These are phyloP conservation scores for Champsocephalus esox DNA, from an alignment of 2,797 vertebrate genomes.

Conservation along the genomic window DNA sequence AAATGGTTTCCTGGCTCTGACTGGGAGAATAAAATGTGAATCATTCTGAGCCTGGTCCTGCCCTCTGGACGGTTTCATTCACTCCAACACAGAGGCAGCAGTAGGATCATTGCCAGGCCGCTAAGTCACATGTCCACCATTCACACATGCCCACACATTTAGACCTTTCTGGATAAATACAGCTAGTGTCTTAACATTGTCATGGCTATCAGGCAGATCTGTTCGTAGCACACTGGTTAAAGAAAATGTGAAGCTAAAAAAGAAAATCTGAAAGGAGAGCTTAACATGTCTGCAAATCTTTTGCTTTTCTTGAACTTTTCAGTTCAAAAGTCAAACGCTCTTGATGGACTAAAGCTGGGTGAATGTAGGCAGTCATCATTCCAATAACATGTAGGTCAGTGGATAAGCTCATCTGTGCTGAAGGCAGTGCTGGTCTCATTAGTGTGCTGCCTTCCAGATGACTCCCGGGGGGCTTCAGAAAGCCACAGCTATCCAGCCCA, in stretches of 20 bases:
- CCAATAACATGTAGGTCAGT: slow-evolving; percentile 76
- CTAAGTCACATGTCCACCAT: slow-evolving; percentile 63
- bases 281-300: slow-evolving; percentile 63
- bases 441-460: slow-evolving; percentile 64
- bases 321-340: slow-evolving; percentile 52
- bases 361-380: slow-evolving; percentile 56
- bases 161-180: slow-evolving; percentile 47
- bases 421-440: slow-evolving; percentile 62
- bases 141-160: slow-evolving; percentile 55
- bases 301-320: slow-evolving; percentile 52
- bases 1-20: slow-evolving; percentile 67
- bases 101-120: slow-evolving; percentile 50
- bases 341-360: slow-evolving; percentile 53
- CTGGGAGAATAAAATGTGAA: slow-evolving; percentile 56
- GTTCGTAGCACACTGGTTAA: slow-evolving; percentile 18
- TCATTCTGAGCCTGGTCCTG: slow-evolving; percentile 28
- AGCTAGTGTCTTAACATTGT: slow-evolving; percentile 26
- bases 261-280: slow-evolving; percentile 53
- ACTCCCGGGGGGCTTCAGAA: slow-evolving; percentile 36
- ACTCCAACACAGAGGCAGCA: slow-evolving; percentile 52
- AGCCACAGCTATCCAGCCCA: slow-evolving; percentile 25
- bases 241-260: slow-evolving; percentile 46
- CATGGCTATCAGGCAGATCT: slow-evolving; percentile 12
- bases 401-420: slow-evolving; percentile 71
- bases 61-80: slow-evolving; percentile 69